These are phyloP conservation scores for Rhinophrynus dorsalis DNA, from an alignment of 2,797 vertebrate species.

Conservation along the genomic window DNA sequence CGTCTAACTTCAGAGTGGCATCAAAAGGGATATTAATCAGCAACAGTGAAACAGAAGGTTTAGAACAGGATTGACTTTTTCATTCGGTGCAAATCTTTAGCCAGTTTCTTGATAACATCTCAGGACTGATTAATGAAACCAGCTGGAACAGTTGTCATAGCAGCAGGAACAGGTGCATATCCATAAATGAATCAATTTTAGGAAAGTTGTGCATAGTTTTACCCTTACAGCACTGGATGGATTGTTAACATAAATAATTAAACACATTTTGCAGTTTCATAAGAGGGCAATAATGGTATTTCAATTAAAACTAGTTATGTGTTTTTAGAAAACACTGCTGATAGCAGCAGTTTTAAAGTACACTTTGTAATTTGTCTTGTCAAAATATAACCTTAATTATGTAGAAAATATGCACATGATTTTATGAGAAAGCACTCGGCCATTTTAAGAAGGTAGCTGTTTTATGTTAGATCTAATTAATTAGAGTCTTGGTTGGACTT, in stretches of 20 bases:
- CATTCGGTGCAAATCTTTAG: conserved; percentile 19
- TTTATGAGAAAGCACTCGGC: too few species aligned
- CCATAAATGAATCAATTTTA: conserved; percentile 43
- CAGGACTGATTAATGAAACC: conserved; percentile 39
- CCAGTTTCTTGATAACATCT: conserved; percentile 34
- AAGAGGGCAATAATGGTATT: neutral
- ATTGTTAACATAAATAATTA: neutral
- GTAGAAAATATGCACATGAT: too few species aligned
- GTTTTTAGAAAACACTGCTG: neutral
- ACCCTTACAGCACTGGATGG: conserved; percentile 20
- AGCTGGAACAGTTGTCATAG: conserved; percentile 40
- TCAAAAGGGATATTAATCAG: conserved; percentile 35
- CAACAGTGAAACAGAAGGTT: conserved; percentile 3
- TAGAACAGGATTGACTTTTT: conserved; percentile 26
- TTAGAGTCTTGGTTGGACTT: too few species aligned
- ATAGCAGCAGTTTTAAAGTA: too few species aligned
- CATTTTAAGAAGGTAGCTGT: too few species aligned
- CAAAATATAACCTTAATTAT: too few species aligned
- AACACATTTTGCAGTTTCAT: conserved; percentile 2
- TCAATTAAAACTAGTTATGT: conserved; percentile 1
- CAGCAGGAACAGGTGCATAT: conserved; percentile 40
- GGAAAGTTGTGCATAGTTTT: conserved; percentile 19
- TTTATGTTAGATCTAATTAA: too few species aligned
- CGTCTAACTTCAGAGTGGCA: too few species aligned
- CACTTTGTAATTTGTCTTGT: too few species aligned